Evolutionary conservation across 2,797 vertebrate genomes (phyloP).

Genomic region (Notamacropus eugenii): DNA sequence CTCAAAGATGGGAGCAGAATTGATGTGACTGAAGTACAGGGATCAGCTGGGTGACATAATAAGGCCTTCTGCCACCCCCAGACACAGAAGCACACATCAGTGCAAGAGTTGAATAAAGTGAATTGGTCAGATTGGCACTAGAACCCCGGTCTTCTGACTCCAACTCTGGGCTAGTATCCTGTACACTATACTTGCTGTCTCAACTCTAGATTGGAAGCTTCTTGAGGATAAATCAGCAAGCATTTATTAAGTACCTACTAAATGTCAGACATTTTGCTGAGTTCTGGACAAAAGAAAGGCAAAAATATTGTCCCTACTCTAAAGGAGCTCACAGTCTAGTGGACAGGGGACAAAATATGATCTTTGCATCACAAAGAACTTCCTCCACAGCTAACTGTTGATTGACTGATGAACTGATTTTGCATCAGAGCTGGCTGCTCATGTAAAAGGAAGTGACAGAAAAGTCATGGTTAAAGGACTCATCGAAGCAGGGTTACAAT

Average conservation of each 20-base stretch:
- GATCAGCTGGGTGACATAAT: neutral
- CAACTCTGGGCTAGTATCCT: neutral
- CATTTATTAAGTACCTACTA: neutral
- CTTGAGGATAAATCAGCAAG: neutral
- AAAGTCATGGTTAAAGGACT: constrained; percentile 13
- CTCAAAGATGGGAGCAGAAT: neutral
- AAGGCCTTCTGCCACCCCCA: neutral
- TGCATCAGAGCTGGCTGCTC: neutral
- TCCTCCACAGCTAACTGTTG: neutral
- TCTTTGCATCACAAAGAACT: neutral
- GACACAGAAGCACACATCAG: neutral
- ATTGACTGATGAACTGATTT: neutral
- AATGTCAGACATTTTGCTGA: neutral
- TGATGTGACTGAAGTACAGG: neutral
- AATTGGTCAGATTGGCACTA: no score
- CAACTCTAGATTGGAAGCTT: neutral
- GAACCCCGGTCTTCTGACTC: neutral
- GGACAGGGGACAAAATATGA: neutral
- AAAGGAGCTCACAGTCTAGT: neutral
- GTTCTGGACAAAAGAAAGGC: neutral
- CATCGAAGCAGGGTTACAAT: neutral
- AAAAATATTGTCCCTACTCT: neutral
- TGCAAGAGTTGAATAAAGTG: no score
- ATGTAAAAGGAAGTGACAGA: neutral
- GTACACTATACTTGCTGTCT: neutral